phyloP scores from a whole-genome alignment of 1,140 invertebrate genomes.

The Lutraria rhynchaena region DNA sequence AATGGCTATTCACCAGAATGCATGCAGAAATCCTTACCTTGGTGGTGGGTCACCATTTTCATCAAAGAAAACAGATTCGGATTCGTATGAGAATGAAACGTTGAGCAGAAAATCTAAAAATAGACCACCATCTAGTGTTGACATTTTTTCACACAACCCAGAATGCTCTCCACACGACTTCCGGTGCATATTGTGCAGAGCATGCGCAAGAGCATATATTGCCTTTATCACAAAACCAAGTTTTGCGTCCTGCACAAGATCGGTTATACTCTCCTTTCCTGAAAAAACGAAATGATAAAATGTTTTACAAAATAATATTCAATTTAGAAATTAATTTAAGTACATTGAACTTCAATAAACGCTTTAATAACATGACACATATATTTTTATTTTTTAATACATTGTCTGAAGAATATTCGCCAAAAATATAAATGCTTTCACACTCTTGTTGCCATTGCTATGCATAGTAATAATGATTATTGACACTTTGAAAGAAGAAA shows the following conservation, averaged over 20 bases:
- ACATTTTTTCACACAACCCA: constrained; percentile 86
- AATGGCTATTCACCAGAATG: too few relatives aligned
- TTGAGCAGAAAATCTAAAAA: constrained; percentile 89
- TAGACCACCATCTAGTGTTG: constrained; percentile 86
- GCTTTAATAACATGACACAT: too few relatives aligned
- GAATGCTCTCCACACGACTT: constrained; percentile 77
- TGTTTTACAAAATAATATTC: too few relatives aligned
- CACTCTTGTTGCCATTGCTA: too few relatives aligned
- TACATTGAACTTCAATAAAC: too few relatives aligned
- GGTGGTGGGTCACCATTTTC: constrained; percentile 92
- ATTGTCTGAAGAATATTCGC: too few relatives aligned
- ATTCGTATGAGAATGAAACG: constrained; percentile 87
- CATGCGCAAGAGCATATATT: constrained; percentile 88
- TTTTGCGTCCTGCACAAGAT: constrained; percentile 89
- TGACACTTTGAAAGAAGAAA: too few relatives aligned
- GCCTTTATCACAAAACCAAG: constrained; percentile 90
- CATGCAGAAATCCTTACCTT: too few relatives aligned
- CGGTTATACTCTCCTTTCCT: constrained; percentile 75
- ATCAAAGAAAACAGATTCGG: constrained; percentile 90
- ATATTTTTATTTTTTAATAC: too few relatives aligned
- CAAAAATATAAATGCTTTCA: too few relatives aligned
- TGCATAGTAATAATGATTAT: too few relatives aligned
- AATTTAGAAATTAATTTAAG: too few relatives aligned
- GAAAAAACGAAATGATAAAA: constrained; percentile 15
- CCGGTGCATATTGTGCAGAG: constrained; percentile 85